Evolutionary conservation across 2,888 invertebrate genomes (phyloP).

Genomic region (Pasiphila rectangulata): DNA sequence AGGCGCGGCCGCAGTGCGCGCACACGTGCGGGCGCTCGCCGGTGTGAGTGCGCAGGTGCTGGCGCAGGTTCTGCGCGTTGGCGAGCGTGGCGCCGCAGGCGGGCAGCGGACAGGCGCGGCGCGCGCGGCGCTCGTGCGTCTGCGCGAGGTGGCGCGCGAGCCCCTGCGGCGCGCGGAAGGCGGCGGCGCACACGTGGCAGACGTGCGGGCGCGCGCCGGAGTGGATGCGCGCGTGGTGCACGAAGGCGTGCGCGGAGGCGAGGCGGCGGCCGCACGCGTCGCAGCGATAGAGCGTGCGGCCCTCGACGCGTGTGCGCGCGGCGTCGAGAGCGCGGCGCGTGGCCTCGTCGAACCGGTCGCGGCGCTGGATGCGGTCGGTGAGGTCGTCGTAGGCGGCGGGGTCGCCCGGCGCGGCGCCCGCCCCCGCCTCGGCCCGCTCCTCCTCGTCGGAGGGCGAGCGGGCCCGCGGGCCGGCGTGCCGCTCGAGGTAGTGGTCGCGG

Average conservation of each 20-base stretch:
- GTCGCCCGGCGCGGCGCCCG: conserved; percentile 16
- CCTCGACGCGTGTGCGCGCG: conserved; percentile 65
- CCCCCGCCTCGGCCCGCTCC: conserved; percentile 10
- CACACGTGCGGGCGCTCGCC: conserved; percentile 82
- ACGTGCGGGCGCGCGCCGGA: conserved; percentile 84
- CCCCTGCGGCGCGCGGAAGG: conserved; percentile 84
- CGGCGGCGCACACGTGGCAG: conserved; percentile 84
- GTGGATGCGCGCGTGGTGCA: conserved; percentile 83
- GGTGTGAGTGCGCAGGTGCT: conserved; percentile 82
- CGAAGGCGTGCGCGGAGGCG: conserved; percentile 82
- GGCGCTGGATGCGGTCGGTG: conserved; percentile 58
- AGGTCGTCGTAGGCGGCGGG: conserved; percentile 59
- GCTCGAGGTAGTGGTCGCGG: conserved; percentile 49
- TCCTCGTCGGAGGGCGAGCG: conserved; percentile 34
- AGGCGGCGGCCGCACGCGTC: conserved; percentile 80
- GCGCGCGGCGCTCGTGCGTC: conserved; percentile 82
- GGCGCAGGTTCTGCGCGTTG: conserved; percentile 81
- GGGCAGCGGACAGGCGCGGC: conserved; percentile 79
- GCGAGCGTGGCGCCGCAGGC: conserved; percentile 81
- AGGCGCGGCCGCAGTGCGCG: conserved; percentile 81
- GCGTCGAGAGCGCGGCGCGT: conserved; percentile 54
- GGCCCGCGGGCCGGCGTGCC: conserved; percentile 37
- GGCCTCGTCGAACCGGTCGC: conserved; percentile 54
- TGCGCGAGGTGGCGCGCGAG: conserved; percentile 82
- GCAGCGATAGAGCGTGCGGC: conserved; percentile 80